Evolutionary conservation across 2,113 vertebrate species (phyloP).

Genomic region (Cercocebus atys): DNA sequence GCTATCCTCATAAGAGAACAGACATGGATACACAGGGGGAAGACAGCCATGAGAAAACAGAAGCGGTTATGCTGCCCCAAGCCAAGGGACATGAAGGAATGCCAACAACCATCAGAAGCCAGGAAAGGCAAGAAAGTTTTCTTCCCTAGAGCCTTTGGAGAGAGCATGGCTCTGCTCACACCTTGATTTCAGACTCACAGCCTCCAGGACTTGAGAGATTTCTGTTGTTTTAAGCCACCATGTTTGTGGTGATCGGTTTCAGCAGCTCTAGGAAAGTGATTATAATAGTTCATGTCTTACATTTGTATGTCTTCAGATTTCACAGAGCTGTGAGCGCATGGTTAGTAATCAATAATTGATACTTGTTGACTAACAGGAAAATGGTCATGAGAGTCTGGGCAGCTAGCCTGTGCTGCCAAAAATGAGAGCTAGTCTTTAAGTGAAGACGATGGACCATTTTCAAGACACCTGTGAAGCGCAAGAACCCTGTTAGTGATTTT

Average conservation of each 20-base stretch:
- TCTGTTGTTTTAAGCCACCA: background rate
- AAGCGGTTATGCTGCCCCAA: background rate
- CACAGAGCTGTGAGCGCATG: background rate
- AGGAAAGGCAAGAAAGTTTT: background rate
- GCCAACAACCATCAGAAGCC: constrained; percentile 5
- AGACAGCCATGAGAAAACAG: background rate
- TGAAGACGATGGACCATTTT: background rate
- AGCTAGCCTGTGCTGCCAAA: background rate
- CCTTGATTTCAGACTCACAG: background rate
- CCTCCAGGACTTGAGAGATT: background rate
- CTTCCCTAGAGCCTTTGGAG: background rate
- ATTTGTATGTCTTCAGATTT: constrained; percentile 11
- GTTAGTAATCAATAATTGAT: background rate
- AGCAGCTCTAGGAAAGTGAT: background rate
- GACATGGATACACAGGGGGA: background rate
- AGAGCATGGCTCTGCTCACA: background rate
- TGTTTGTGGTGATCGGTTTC: background rate
- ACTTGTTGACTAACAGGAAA: background rate
- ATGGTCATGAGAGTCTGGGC: background rate
- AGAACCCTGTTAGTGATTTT: background rate
- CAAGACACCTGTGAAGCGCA: background rate
- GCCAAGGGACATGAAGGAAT: background rate
- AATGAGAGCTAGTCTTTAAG: background rate
- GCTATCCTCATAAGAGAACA: background rate
- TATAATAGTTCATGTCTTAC: background rate